These are phyloP conservation scores for Tolypeutes matacus DNA, from an alignment of 2,797 vertebrate genomes.

Conservation along the genomic window DNA sequence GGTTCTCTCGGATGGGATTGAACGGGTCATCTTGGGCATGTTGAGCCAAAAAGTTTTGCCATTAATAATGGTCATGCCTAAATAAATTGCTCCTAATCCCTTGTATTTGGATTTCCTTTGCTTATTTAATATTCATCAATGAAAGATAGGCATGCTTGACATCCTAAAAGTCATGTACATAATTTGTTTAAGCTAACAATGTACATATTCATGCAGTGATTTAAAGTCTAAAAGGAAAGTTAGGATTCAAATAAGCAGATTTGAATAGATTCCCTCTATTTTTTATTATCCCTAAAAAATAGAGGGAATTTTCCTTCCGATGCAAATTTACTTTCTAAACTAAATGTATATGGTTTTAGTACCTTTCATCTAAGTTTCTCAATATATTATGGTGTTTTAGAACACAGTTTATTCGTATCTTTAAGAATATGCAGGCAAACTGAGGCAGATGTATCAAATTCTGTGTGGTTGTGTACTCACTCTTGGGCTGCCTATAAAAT, in stretches of 20 bases:
- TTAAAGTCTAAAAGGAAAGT: conserved; percentile 4
- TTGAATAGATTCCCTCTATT: too few species aligned
- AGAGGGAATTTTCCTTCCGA: neutral
- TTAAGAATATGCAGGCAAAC: conserved; percentile 27
- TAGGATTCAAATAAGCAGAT: neutral
- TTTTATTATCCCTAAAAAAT: too few species aligned
- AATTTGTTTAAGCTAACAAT: conserved; percentile 44
- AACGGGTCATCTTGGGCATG: neutral
- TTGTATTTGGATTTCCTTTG: conserved; percentile 48
- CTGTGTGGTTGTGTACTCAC: neutral
- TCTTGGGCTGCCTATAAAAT: neutral
- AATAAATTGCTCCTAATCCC: conserved; percentile 26
- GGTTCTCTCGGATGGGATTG: neutral
- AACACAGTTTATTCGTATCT: conserved; percentile 25
- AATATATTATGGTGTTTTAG: neutral
- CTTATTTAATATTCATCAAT: conserved; percentile 5
- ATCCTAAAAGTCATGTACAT: neutral
- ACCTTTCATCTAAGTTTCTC: conserved; percentile 28
- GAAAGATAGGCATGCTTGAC: neutral
- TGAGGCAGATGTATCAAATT: neutral
- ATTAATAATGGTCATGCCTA: neutral
- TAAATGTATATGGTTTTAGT: neutral
- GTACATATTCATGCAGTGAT: neutral
- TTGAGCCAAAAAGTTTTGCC: conserved; percentile 14
- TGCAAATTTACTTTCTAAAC: conserved; percentile 14